Evolutionary conservation across 2,113 vertebrate species (phyloP), one percentile per base, ranked within the genome.

Genomic region (Aspiorhynchus laticeps): DNA sequence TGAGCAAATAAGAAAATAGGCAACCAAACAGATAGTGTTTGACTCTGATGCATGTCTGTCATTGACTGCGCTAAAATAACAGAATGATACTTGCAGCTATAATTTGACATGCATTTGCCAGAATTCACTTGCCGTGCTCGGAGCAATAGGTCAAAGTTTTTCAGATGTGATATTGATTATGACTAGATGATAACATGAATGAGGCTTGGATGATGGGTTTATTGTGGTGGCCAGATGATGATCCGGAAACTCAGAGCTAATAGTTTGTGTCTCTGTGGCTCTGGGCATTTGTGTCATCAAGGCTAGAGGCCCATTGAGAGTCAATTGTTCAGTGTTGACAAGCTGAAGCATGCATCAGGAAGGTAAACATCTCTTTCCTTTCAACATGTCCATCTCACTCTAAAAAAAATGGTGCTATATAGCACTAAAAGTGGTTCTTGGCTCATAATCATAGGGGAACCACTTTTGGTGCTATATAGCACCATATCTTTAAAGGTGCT

Each of bases 221-320:
- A 8, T 83, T 46, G 59, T 82, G 79, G 86, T 38, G 43, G 56
- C 69, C n/a, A 28, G 61, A 63, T 69, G 80, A 80, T 38, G 80
- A 51, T 56, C 76, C 4, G 28, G 48, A 78, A 33, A 31, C 43
- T 1, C 76, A 12, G 76, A 78, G 48, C 76, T 19, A 53, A 53
- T 59, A 43, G 36, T n/a, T 36, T 84, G 28, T 69, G 15, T 51
- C 36, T n/a, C 26, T 38, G 67, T 76, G 59, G 33, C 41, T 77
- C 43, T 53, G 43, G 12, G 46, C 75, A 24, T 74, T 84, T 85
- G 38, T 83, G 43, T 67, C 24, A 19, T 65, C 51, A 85, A 61
- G 83, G 76, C 87, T 67, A 80, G 14, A 80, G 26, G 65, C 73
- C 33, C 48, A 19, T 56, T 61, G 31, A 24, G 28, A 26, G 63